phyloP scores from a whole-genome alignment of 2,797 vertebrate species.

The Notolabrus celidotus region DNA sequence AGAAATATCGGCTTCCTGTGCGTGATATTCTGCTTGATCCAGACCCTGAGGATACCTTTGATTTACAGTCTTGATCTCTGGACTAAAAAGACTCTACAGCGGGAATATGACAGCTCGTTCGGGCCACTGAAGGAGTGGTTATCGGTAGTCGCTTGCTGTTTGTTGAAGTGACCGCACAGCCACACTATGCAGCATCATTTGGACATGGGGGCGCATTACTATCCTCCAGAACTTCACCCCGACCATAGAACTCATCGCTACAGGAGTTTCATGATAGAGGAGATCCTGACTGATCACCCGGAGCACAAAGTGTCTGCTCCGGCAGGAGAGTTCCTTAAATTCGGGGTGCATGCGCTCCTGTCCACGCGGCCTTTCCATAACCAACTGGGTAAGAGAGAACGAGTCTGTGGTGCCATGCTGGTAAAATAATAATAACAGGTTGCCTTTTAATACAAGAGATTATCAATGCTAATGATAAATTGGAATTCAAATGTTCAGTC shows the following conservation, averaged over 20 bases:
- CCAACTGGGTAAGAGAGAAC: conserved; percentile 89
- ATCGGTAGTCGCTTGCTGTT: conserved; percentile 15
- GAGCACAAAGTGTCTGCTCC: conserved; percentile 90
- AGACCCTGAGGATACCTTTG: conserved; percentile 41
- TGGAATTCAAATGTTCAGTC: too few species aligned
- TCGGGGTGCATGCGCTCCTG: conserved; percentile 94
- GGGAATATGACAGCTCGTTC: conserved; percentile 52
- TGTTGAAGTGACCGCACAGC: conserved; percentile 24
- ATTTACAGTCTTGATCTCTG: conserved; percentile 11
- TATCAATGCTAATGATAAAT: too few species aligned
- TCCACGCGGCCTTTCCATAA: conserved; percentile 93
- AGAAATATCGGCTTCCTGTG: conserved; percentile 10
- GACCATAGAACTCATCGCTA: conserved; percentile 96
- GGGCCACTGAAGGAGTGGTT: conserved; percentile 43
- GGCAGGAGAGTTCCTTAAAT: conserved; percentile 92
- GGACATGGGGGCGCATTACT: conserved; percentile 92
- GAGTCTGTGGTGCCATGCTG: background rate
- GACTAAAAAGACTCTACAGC: conserved; percentile 22
- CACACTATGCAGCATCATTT: conserved; percentile 92
- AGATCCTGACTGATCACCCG: conserved; percentile 95
- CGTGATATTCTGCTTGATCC: background rate
- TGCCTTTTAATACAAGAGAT: background rate
- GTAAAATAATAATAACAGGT: background rate
- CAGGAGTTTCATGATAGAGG: conserved; percentile 99
- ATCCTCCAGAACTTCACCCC: conserved; percentile 88